Conservation (phyloP, 2,888 invertebrate species). For the Oligia fasciuncula region DNA sequence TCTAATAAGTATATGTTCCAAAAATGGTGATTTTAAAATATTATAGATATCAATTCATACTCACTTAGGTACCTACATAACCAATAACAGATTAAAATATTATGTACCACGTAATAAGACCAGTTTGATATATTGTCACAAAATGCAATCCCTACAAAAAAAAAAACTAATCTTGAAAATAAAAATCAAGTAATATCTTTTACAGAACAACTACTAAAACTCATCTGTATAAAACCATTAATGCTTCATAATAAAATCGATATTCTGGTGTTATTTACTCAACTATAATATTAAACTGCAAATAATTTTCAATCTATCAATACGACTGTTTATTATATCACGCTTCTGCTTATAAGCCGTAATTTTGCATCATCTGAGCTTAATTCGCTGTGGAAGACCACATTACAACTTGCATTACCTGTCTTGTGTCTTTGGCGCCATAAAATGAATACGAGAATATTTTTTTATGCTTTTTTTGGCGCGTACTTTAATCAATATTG, state of each 20-base stretch:
- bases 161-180: not conserved
- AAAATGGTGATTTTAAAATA: slow-evolving; percentile 16
- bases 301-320: not conserved
- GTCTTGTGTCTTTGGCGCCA: slow-evolving; percentile 51
- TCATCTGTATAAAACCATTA: not conserved
- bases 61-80: not conserved
- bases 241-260: not conserved
- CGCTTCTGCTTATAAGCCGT: slow-evolving; percentile 13
- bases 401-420: slow-evolving; percentile 68
- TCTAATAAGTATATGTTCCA: slow-evolving; percentile 17
- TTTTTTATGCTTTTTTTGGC: not conserved
- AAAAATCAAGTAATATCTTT: not conserved
- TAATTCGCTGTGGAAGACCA: slow-evolving; percentile 61
- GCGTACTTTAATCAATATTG: not conserved
- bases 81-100: slow-evolving; percentile 4
- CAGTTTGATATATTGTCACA: not conserved
- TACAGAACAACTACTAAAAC: not conserved
- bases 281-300: not conserved
- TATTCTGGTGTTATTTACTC: not conserved
- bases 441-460: slow-evolving; percentile 13
- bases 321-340: slow-evolving; percentile 17
- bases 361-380: slow-evolving; percentile 56
- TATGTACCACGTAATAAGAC: not conserved
- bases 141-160: not conserved
- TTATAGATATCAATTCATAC: slow-evolving; percentile 23